Evolutionary conservation across 2,888 invertebrate genomes (phyloP).

Genomic region (Dorcus parallelipipedus): DNA sequence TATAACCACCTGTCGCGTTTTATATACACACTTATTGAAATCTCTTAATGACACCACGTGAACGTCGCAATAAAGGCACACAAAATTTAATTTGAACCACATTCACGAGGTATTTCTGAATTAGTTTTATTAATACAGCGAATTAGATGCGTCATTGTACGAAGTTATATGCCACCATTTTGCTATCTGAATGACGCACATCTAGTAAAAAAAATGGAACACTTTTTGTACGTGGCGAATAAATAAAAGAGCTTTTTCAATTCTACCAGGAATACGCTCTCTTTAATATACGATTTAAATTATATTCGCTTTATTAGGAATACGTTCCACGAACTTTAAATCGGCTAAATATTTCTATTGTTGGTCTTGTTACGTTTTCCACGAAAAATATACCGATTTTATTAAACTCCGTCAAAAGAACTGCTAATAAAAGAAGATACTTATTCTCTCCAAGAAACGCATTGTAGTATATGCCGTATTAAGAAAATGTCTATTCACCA

Average conservation of each 20-base stretch:
- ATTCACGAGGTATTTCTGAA: background rate
- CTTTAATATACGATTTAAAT: background rate
- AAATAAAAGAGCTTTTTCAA: background rate
- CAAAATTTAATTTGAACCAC: background rate
- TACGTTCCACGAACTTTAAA: no score
- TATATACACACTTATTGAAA: slow-evolving; percentile 6
- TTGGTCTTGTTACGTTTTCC: no score
- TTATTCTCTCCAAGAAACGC: no score
- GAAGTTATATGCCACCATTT: background rate
- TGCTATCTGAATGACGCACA: background rate
- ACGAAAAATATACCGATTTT: no score
- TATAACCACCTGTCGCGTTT: slow-evolving; percentile 10
- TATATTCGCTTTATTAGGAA: no score
- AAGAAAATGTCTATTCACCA: no score
- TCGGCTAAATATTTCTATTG: no score
- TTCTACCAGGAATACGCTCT: background rate
- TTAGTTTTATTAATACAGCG: background rate
- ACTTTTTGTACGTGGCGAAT: background rate
- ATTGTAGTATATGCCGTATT: no score
- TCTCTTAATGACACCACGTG: background rate
- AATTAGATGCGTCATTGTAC: background rate
- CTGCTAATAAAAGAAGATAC: no score
- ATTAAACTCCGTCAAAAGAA: no score
- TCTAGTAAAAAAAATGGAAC: background rate
- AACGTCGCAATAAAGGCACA: background rate